These are phyloP conservation scores for Xiphophorus couchianus DNA, from an alignment of 2,113 vertebrate species.

Conservation along the genomic window DNA sequence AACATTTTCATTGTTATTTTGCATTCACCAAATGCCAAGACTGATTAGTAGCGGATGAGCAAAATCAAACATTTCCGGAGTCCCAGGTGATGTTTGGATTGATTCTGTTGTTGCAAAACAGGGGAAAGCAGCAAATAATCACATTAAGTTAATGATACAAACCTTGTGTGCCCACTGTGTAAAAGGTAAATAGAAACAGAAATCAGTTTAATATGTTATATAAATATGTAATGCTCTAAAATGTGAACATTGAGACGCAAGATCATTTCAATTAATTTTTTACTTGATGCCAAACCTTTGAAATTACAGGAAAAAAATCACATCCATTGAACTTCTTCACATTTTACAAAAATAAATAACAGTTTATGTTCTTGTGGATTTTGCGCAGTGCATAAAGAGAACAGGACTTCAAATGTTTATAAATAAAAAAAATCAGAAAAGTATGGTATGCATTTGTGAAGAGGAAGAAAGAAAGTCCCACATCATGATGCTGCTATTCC, in stretches of 20 bases:
- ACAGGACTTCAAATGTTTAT: too few species aligned
- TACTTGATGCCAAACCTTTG: neutral
- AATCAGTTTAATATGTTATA: neutral
- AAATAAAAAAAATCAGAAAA: too few species aligned
- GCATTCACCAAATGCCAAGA: slow-evolving; percentile 2
- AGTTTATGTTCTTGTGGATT: neutral
- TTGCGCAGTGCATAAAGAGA: too few species aligned
- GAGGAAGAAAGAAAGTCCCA: neutral
- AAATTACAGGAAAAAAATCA: neutral
- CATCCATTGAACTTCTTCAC: neutral
- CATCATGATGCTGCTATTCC: neutral
- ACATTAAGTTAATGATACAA: slow-evolving; percentile 12
- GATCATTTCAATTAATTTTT: neutral
- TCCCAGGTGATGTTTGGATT: neutral
- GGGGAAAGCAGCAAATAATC: slow-evolving; percentile 39
- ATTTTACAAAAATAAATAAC: neutral
- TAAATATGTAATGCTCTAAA: neutral
- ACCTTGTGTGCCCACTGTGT: slow-evolving; percentile 1
- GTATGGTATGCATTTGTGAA: too few species aligned
- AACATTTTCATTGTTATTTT: slow-evolving; percentile 29
- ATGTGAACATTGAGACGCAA: neutral
- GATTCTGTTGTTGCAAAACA: slow-evolving; percentile 26
- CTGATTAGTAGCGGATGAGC: neutral
- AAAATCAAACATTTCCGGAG: slow-evolving; percentile 3
- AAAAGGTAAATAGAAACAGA: slow-evolving; percentile 13